phyloP scores from a whole-genome alignment of 92 coral and sea anemone genomes.

The Bergia sp. region DNA sequence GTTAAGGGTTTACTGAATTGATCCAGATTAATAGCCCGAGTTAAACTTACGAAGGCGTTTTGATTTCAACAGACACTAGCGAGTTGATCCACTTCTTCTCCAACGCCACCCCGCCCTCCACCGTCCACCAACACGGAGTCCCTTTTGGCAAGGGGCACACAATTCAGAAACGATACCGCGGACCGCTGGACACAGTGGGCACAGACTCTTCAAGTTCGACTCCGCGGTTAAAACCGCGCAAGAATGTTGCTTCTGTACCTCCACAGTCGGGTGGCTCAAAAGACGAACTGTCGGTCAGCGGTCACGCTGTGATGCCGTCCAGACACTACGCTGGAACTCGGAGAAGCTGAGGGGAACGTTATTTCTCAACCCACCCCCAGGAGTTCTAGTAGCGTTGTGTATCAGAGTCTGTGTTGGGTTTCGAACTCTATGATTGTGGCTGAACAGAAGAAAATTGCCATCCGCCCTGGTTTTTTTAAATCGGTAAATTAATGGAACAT shows the following conservation, averaged over 20 bases:
- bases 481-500: neutral
- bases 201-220: slow-evolving; percentile 84
- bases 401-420: neutral
- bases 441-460: neutral
- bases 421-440: neutral
- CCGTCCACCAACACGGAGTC: slow-evolving; percentile 75
- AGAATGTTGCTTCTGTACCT: slow-evolving; percentile 44
- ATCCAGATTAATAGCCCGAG: neutral
- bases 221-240: slow-evolving; percentile 80
- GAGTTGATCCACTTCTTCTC: slow-evolving; percentile 72
- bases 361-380: neutral
- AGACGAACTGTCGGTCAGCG: slow-evolving; percentile 81
- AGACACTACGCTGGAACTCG: slow-evolving; percentile 55
- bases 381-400: neutral
- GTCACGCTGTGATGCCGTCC: slow-evolving; percentile 79
- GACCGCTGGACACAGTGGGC: slow-evolving; percentile 77
- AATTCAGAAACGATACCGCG: slow-evolving; percentile 82
- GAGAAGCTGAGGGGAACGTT: neutral
- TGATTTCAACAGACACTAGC: slow-evolving; percentile 44
- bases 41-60: neutral
- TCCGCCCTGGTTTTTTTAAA: no score
- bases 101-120: slow-evolving; percentile 79
- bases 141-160: slow-evolving; percentile 81
- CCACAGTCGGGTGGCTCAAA: slow-evolving; percentile 58
- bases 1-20: neutral